A percentile compares a stretch with the other conserved stretches of the same genome.
These are phyloP conservation scores for Podarcis cretensis DNA, from an alignment of 2,113 vertebrate genomes.

Conservation along the genomic window DNA sequence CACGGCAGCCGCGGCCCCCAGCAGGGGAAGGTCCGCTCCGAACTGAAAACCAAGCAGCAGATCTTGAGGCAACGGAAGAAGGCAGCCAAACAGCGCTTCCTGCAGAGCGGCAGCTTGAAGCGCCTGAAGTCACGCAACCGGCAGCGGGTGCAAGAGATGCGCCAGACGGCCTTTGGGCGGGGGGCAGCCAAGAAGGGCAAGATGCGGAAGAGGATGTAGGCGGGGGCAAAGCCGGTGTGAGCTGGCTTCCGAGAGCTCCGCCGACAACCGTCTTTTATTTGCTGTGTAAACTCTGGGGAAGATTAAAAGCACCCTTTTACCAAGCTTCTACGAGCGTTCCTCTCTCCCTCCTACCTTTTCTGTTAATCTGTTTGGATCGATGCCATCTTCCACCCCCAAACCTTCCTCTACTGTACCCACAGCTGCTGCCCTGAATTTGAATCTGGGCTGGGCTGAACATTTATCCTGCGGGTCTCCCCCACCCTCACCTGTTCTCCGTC, in stretches of 20 bases:
- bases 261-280: not conserved
- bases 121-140: conserved; percentile 79
- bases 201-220: conserved; percentile 87
- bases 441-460: not conserved
- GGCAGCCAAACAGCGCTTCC: conserved; percentile 85
- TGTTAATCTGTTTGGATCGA: not conserved
- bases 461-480: not conserved
- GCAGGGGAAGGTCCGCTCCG: conserved; percentile 73
- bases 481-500: no score
- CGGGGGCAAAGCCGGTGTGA: accelerated
- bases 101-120: conserved; percentile 88
- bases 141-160: conserved; percentile 80
- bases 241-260: accelerated
- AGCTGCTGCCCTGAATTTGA: not conserved
- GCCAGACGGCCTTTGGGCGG: conserved; percentile 87
- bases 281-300: accelerated
- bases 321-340: not conserved
- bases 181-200: conserved; percentile 85
- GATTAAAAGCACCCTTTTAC: conserved; percentile 23
- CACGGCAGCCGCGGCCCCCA: conserved; percentile 19
- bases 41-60: conserved; percentile 89
- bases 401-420: not conserved
- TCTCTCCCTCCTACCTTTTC: not conserved
- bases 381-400: no score
- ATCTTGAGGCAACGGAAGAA: conserved; percentile 90